Evolutionary conservation across 2,888 invertebrate genomes (phyloP).

Genomic region (Cheiracanthium punctorium): DNA sequence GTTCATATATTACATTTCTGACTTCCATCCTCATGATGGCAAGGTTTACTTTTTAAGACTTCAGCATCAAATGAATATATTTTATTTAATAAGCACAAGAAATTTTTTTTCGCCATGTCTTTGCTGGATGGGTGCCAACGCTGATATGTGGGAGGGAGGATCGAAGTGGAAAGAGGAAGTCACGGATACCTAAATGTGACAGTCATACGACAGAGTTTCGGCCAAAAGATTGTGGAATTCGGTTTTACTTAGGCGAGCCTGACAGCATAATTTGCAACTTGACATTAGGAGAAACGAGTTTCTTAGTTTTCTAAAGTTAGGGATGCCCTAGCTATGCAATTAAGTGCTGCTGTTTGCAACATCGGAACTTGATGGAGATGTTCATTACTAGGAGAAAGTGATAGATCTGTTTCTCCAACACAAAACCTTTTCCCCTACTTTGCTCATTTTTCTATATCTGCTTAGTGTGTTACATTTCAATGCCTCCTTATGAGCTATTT

Average conservation of each 20-base stretch:
- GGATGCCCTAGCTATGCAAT: conserved; percentile 56
- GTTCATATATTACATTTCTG: too few relatives aligned
- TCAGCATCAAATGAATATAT: too few relatives aligned
- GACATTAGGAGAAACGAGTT: conserved; percentile 65
- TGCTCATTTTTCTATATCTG: neutral
- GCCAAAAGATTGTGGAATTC: conserved; percentile 61
- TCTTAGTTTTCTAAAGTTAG: conserved; percentile 65
- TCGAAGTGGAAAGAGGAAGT: conserved; percentile 49
- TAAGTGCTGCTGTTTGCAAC: conserved; percentile 32
- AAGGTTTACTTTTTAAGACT: too few relatives aligned
- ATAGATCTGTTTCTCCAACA: conserved; percentile 48
- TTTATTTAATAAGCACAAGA: too few relatives aligned
- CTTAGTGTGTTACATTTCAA: neutral
- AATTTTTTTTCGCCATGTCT: neutral
- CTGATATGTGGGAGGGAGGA: conserved; percentile 27
- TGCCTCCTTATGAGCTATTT: neutral
- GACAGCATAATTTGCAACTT: conserved; percentile 67
- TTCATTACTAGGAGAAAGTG: conserved; percentile 48
- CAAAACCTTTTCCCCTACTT: neutral
- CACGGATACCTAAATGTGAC: conserved; percentile 64
- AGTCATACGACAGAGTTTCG: conserved; percentile 26
- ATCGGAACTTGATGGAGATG: conserved; percentile 31
- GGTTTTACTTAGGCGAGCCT: conserved; percentile 65
- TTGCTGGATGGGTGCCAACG: conserved; percentile 34
- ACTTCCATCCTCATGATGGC: too few relatives aligned